Percentiles rank a stretch among this genome's conserved stretches.
Conservation (phyloP, 2,797 vertebrate species). For the Loris lydekkerianus region DNA sequence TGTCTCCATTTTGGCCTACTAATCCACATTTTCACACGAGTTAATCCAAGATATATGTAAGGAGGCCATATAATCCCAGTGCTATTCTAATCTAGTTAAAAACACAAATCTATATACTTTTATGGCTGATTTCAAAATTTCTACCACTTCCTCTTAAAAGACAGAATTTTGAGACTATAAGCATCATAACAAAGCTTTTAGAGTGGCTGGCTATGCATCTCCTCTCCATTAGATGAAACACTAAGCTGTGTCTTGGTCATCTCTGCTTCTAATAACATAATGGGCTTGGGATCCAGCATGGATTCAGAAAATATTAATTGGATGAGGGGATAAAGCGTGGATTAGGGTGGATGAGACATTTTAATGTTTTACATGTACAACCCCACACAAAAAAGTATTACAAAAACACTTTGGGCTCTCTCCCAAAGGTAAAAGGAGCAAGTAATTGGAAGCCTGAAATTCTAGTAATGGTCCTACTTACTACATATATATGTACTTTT, state of each 20-base stretch:
- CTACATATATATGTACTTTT: background rate
- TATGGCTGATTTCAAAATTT: constrained; percentile 48
- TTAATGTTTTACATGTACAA: too few relatives aligned
- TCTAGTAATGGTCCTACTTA: background rate
- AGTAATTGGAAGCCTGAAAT: background rate
- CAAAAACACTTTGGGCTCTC: background rate
- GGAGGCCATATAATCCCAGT: background rate
- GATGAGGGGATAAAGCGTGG: background rate
- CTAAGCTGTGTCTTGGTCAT: background rate
- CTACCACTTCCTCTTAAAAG: constrained; percentile 26
- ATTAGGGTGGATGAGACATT: background rate
- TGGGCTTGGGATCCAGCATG: background rate
- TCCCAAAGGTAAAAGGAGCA: background rate
- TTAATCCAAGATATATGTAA: constrained; percentile 41
- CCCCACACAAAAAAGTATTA: too few relatives aligned
- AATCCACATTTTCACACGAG: constrained; percentile 46
- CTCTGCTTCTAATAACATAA: background rate
- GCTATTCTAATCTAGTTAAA: constrained; percentile 30
- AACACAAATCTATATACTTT: constrained; percentile 32
- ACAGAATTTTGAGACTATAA: constrained; percentile 12
- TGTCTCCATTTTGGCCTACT: background rate
- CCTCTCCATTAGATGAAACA: background rate
- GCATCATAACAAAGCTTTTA: background rate
- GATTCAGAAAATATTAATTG: background rate
- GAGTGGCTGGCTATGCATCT: background rate